Base-by-base conservation (phyloP, 2,888 invertebrate species). In the Folsomia candida region DNA sequence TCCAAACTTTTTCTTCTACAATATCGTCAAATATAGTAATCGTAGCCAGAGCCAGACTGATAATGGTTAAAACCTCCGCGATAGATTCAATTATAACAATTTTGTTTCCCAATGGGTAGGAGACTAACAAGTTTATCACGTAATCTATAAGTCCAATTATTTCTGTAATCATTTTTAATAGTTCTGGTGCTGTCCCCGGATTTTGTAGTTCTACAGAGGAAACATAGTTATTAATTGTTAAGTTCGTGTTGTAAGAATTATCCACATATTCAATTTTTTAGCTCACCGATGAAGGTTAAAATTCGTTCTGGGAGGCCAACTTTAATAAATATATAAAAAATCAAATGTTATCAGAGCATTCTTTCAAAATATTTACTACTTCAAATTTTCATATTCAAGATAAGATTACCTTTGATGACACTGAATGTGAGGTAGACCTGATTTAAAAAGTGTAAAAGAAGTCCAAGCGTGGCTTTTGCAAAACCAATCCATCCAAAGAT, bases 11-110 rank as follows among this genome's bases (percentile, higher is more conserved):
- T 57, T 57, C 57, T 22, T 57, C 57, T n/a, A 57, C 20, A 6
- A 57, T 22, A n/a, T 57, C 57, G 6, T 57, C 57, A 22, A 57
- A 57, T n/a, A 57, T 57, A 6, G 57, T 57, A 57, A 57, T 57
- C 6, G n/a, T 57, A 6, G 57, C 57, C 11, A 57, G 57, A n/a
- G 20, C 22, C 20, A 57, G 20, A 57, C 11, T 11, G 20, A 20
- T 20, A 11, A 57, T 11, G 9, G 57, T 57, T 6, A 57, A 22
- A n/a, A 57, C 20, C 20, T 57, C 57, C 6, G 57, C 57, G 20
- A 57, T 22, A 57, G 22, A 11, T 6, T 57, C 57, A 57, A 57
- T 57, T n/a, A 22, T 20, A 6, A 57, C 57, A 57, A 57, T 57
- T 6, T n/a, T 6, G 20, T 57, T 57, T 57, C 57, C 57, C 57